phyloP scores from a whole-genome alignment of 2,888 invertebrate genomes.

The Pseudococcus viburni region DNA sequence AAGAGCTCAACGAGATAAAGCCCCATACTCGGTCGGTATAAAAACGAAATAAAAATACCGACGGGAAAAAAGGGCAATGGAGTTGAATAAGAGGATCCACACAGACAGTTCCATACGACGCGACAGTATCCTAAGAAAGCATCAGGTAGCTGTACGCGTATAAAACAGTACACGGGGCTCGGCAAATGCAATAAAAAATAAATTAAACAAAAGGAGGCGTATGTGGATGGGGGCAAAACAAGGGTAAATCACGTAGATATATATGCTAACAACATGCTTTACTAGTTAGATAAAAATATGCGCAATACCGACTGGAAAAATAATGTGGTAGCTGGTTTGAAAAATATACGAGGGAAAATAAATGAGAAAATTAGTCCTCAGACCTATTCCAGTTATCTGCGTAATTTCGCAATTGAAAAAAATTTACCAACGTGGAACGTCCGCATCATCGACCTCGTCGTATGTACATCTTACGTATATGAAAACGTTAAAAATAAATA shows the following conservation, averaged over 20 bases:
- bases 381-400: not conserved
- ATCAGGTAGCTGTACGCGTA: not conserved
- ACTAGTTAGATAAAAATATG: not conserved
- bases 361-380: not conserved
- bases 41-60: not conserved
- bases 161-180: not conserved
- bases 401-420: conserved; percentile 1
- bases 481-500: not conserved
- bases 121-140: not conserved
- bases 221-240: not conserved
- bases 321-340: not conserved
- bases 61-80: not conserved
- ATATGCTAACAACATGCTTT: not conserved
- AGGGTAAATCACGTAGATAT: not conserved
- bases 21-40: not conserved
- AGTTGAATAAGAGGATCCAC: conserved; percentile 19
- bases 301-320: not conserved
- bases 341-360: not conserved
- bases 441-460: not conserved
- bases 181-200: not conserved
- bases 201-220: not conserved
- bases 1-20: conserved; percentile 19
- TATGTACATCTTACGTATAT: not conserved
- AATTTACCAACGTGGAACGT: no score
- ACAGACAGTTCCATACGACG: not conserved